phyloP scores from a whole-genome alignment of 2,797 vertebrate genomes.

The Paratrypauchen microcephalus region DNA sequence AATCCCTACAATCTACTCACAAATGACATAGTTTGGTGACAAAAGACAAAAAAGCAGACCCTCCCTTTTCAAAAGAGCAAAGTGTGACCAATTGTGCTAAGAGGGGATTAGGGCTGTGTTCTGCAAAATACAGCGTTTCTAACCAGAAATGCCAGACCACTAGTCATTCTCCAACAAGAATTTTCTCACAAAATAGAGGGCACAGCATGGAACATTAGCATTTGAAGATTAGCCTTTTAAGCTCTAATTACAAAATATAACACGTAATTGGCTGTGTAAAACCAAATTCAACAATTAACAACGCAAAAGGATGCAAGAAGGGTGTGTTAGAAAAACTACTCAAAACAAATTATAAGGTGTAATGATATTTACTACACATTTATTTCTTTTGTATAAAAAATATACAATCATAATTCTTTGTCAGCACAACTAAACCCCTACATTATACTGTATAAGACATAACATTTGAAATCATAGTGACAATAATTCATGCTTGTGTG shows the following conservation, averaged over 20 bases:
- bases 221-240: not conserved
- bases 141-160: constrained; percentile 12
- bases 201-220: constrained; percentile 1
- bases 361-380: not conserved
- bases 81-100: constrained; percentile 18
- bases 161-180: constrained; percentile 15
- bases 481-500: constrained; percentile 10
- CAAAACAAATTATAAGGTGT: not conserved
- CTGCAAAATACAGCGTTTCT: constrained; percentile 25
- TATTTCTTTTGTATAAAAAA: not conserved
- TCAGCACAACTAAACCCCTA: not conserved
- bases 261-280: not conserved
- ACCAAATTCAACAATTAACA: not conserved
- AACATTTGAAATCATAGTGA: not conserved
- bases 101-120: constrained; percentile 28
- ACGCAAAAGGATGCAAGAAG: not conserved
- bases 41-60: not conserved
- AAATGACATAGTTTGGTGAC: not conserved
- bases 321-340: not conserved
- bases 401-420: not conserved
- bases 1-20: not conserved
- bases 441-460: not conserved
- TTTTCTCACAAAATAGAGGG: constrained; percentile 33
- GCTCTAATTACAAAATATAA: not conserved
- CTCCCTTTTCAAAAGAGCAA: constrained; percentile 19